phyloP scores from a whole-genome alignment of 2,113 vertebrate species.

The Alexandromys fortis region DNA sequence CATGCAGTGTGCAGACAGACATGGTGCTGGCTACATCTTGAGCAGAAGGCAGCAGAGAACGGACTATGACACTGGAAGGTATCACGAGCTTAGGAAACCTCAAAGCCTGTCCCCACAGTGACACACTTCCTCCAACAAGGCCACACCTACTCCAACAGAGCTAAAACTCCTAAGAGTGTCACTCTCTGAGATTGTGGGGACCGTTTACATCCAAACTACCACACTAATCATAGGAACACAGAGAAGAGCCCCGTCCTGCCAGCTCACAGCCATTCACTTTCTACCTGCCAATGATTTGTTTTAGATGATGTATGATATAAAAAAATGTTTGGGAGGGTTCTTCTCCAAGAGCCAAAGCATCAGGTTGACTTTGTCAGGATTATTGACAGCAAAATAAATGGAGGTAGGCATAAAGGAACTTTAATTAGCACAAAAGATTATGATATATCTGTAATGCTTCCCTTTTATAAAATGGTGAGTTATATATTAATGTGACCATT shows the following conservation, averaged over 20 bases:
- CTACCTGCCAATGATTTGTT: neutral
- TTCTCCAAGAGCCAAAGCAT: conserved; percentile 83
- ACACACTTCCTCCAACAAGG: too few species aligned
- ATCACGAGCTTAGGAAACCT: too few species aligned
- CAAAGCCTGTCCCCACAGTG: too few species aligned
- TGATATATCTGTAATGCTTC: neutral
- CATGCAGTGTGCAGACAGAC: too few species aligned
- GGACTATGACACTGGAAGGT: too few species aligned
- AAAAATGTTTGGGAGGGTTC: conserved; percentile 87
- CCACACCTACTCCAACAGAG: too few species aligned
- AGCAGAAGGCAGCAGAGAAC: too few species aligned
- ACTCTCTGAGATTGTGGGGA: too few species aligned
- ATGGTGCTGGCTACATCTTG: neutral
- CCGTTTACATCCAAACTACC: too few species aligned
- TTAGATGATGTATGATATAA: neutral
- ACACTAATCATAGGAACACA: too few species aligned
- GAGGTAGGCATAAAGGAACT: neutral
- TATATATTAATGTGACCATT: neutral
- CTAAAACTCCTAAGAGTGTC: too few species aligned
- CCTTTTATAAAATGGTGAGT: neutral
- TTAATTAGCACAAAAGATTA: neutral
- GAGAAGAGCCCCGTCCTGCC: too few species aligned
- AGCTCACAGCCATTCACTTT: neutral
- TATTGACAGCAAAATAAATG: neutral
- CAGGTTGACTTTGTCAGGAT: neutral